Conservation (phyloP, 2,113 vertebrate genomes). For the Neodontobutis hainanensis region DNA sequence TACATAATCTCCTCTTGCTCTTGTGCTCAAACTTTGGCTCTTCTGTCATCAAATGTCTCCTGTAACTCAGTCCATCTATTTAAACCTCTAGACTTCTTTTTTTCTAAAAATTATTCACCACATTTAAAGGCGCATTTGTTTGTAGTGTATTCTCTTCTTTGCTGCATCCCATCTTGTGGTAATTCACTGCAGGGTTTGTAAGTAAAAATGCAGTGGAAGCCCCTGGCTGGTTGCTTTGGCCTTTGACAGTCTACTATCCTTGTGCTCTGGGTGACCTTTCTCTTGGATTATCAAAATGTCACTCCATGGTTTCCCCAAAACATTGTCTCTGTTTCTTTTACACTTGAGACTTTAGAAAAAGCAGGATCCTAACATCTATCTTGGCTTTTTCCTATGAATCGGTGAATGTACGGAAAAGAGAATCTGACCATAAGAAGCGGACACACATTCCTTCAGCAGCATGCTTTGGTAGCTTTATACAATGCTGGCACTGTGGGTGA, state of each 20-base stretch:
- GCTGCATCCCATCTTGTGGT: not conserved
- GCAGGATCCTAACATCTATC: conserved; percentile 32
- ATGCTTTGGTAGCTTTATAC: not conserved
- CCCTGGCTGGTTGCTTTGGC: not conserved
- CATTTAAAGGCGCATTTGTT: too few species aligned
- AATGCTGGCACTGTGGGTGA: not conserved
- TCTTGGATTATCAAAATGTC: conserved; percentile 53
- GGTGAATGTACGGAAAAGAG: conserved; percentile 25
- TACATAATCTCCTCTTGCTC: conserved; percentile 68
- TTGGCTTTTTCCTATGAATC: conserved; percentile 24
- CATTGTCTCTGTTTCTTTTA: conserved; percentile 29
- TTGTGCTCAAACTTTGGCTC: conserved; percentile 52
- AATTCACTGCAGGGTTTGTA: conserved; percentile 15
- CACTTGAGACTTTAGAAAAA: conserved; percentile 13
- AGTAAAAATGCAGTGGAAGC: conserved; percentile 10
- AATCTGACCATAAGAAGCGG: not conserved
- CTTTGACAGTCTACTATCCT: conserved; percentile 8
- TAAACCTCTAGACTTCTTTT: too few species aligned
- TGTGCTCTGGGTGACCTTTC: conserved; percentile 45
- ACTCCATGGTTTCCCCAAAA: conserved; percentile 35
- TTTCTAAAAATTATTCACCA: too few species aligned
- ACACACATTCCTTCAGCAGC: conserved; percentile 16
- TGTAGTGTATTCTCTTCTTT: not conserved
- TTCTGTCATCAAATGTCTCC: conserved; percentile 43
- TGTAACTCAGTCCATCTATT: not conserved